A percentile compares a stretch with the other conserved stretches of the same genome.
Evolutionary conservation across 1,140 invertebrate genomes (phyloP).

Genomic region (Platyura marginata): DNA sequence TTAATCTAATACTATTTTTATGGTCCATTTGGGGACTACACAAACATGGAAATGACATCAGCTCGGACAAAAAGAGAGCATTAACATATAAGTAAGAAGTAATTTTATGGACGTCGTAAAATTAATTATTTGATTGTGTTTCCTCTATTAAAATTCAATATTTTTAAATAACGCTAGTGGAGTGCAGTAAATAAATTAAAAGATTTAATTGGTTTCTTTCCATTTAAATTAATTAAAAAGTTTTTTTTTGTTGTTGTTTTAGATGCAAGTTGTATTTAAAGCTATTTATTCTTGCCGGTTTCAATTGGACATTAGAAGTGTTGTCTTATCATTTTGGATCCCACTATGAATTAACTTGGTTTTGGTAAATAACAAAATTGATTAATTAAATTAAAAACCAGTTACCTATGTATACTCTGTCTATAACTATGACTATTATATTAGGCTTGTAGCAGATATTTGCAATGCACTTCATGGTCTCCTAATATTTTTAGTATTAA

Average conservation of each 20-base stretch:
- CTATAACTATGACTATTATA: too few species aligned
- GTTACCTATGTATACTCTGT: too few species aligned
- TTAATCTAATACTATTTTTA: constrained; percentile 36
- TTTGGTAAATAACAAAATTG: neutral
- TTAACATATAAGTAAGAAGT: constrained; percentile 33
- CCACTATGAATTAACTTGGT: neutral
- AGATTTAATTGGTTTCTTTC: too few species aligned
- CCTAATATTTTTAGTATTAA: constrained; percentile 41
- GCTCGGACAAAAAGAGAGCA: constrained; percentile 29
- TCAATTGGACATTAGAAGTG: constrained; percentile 52
- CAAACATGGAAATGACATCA: constrained; percentile 27
- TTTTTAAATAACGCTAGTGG: too few species aligned
- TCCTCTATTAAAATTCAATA: too few species aligned
- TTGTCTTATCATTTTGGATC: constrained; percentile 16
- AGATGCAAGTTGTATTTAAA: constrained; percentile 46
- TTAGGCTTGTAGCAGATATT: constrained; percentile 39
- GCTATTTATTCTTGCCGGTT: constrained; percentile 49
- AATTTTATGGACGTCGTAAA: too few species aligned
- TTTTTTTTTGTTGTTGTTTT: too few species aligned
- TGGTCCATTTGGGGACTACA: constrained; percentile 33
- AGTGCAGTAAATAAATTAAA: too few species aligned
- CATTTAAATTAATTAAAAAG: too few species aligned
- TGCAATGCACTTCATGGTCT: constrained; percentile 45
- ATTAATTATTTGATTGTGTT: too few species aligned
- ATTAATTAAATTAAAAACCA: too few species aligned